Evolutionary conservation across 2,888 invertebrate genomes (phyloP), one percentile per base, ranked within the genome.

Genomic region (Platerodrilus igneus): DNA sequence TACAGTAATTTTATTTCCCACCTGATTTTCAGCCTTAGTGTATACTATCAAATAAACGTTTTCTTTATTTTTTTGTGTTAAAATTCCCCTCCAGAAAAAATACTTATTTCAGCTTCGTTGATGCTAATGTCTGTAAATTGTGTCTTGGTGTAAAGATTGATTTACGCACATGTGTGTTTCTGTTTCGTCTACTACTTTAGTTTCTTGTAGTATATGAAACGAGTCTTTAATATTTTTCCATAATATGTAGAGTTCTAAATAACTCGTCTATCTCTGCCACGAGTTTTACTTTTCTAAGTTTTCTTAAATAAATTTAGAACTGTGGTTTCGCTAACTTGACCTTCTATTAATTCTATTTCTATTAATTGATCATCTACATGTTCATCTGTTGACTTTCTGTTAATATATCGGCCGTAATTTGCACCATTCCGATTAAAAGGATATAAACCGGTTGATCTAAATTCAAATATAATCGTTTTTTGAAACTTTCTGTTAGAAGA

Each of bases 291-390:
- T 23, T 23, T 13, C 10, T 23, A 23, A 3, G 23, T 23, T 4
- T 23, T n/a, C 6, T 23, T n/a, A n/a, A 23, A 23, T 23, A 23
- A 23, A 23, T 23, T 13, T 23, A 23, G 23, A 23, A 23, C 23
- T 23, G 23, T 23, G 7, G 23, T 23, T 23, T 23, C 10, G 3
- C 13, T 23, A 9, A 23, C 23, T 9, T 9, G 5, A 23, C 13
- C 13, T 23, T 23, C 23, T 23, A 23, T 23, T 23, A 23, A 23
- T 10, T 10, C 11, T 13, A 10, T 10, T 11, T 11, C 11, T 10
- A 7, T 13, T 23, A 10, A 11, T 23, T 23, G 5, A 23, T 7
- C 13, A 23, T 7, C 23, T 13, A 23, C 13, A 8, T 23, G 9
- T 11, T 23, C 13, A 23, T 23, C 23, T 7, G 13, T 13, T 23